These are phyloP conservation scores for Anaspis maculata DNA, from an alignment of 2,888 invertebrate species.

Conservation along the genomic window DNA sequence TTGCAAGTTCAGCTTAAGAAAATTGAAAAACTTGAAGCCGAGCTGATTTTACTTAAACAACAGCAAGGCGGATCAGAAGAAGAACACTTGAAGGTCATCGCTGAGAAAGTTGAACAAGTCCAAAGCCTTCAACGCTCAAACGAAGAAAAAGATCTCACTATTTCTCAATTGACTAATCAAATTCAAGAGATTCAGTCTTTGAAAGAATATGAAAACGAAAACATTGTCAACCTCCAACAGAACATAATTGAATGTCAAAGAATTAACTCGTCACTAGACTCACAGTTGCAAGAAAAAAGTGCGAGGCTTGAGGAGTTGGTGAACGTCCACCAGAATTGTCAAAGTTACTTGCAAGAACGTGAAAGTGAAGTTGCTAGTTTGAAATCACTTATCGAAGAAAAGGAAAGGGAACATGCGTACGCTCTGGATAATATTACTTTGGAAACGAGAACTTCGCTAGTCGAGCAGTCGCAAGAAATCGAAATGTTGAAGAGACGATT, in stretches of 20 bases:
- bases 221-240: slow-evolving; percentile 23
- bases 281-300: slow-evolving; percentile 12
- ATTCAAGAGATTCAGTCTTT: slow-evolving; percentile 16
- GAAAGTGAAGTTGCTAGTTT: slow-evolving; percentile 22
- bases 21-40: too few species aligned
- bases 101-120: slow-evolving; percentile 1
- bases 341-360: slow-evolving; percentile 6
- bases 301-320: slow-evolving; percentile 2
- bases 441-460: slow-evolving; percentile 17
- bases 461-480: slow-evolving; percentile 21
- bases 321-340: background rate
- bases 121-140: slow-evolving; percentile 9
- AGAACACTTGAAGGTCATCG: background rate
- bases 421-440: slow-evolving; percentile 17
- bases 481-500: slow-evolving; percentile 21
- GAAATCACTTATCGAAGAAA: slow-evolving; percentile 20
- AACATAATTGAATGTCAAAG: slow-evolving; percentile 21
- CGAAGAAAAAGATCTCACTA: slow-evolving; percentile 20
- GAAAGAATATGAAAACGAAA: slow-evolving; percentile 26
- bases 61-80: background rate
- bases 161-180: slow-evolving; percentile 17
- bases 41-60: too few species aligned
- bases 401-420: slow-evolving; percentile 22
- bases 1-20: too few species aligned
- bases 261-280: slow-evolving; percentile 14